Evolutionary conservation across 2,113 vertebrate genomes (phyloP), one percentile per base, ranked within the genome.

Genomic region (Glaucomys volans): DNA sequence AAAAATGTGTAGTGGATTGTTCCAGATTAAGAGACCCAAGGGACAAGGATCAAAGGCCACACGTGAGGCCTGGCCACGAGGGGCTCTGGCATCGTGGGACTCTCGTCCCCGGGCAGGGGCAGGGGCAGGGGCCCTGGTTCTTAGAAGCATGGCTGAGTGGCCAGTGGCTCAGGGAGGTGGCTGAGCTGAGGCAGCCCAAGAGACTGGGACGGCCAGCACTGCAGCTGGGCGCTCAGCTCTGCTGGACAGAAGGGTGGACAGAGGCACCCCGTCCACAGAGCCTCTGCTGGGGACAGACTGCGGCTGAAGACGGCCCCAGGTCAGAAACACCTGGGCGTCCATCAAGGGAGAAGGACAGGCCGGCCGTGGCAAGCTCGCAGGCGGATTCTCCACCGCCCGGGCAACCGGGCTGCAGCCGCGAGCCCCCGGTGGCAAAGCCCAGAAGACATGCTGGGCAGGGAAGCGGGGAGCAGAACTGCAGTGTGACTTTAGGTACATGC

Each of bases 351-450:
- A 18, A 42, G 12, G 20, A 7, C 3, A 32, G 54, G 42, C 24
- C 2, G 5, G 0, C 2, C 2, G 75, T 0, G 35, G 42, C 3
- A 2, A 4, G 1, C 3, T 10, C 18, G 0, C 3, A 18, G 8
- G 2, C 1, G 37, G 52, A 2, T 2, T 0, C 7, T 0, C 8
- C 18, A 1, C 0, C 0, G 28, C 40, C 5, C 5, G 0, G 59
- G 40, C 35, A 17, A 16, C 14, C 4, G 50, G 13, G 69, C 42
- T 3, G 4, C 62, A 0, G 66, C 42, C 3, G 0, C 2, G 1
- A 4, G 30, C 1, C 0, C 24, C 50, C 12, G 0, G 13, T 4
- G 57, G 66, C 12, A 11, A 40, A 30, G 26, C 52, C 4, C 12
- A 2, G n/a, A 28, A 50, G 9, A 13, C 26, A 5, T 0, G 0